Base-by-base conservation (phyloP, 2,888 invertebrate genomes). In the Spodoptera exigua region DNA sequence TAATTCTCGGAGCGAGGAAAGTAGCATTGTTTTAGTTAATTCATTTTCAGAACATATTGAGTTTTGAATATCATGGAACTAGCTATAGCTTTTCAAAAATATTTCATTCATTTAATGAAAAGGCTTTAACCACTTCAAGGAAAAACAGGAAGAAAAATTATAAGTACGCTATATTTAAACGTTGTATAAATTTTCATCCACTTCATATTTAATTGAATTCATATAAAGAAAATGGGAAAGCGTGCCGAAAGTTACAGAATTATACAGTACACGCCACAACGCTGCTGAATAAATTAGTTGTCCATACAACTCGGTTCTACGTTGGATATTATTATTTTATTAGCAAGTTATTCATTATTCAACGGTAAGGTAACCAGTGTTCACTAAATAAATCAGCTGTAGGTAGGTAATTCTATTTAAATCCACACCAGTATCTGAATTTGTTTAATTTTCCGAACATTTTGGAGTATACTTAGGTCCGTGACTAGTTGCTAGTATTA, bases 261-360 rank as follows among this genome's bases (percentile, higher is more conserved):
- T 17, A 3, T 46, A 56, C 14, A 27, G 14, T 17, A 3, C 40
- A 56, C 14, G n/a, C 16, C 18, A 13, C 40, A 41, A 10, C 10
- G 40, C 14, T 1, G n/a, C 35, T 46, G 18, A 66, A 61, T 61
- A 41, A 41, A 41, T 46, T 46, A 46, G 18, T n/a, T 16, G 13
- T 2, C 9, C 27, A 41, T 18, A 57, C 35, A 56, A 36, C 14
- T 40, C 14, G 3, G 27, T 35, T 32, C 35, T 35, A 12, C 4
- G 16, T 13, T 12, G 13, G 12, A 27, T 40, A 36, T 56, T 45
- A 64, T 44, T 55, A 65, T 56, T 61, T 45, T 9, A 65, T 65
- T 41, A 65, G 27, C 58, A 41, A 13, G 9, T 32, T 11, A 32
- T 27, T 27, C 7, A 46, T 46, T 46, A 56, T 66, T 41, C 32